A percentile compares a stretch with the other conserved stretches of the same genome.
These are phyloP conservation scores for Drosophila setosimentum DNA, from an alignment of 2,888 invertebrate species.

Conservation along the genomic window DNA sequence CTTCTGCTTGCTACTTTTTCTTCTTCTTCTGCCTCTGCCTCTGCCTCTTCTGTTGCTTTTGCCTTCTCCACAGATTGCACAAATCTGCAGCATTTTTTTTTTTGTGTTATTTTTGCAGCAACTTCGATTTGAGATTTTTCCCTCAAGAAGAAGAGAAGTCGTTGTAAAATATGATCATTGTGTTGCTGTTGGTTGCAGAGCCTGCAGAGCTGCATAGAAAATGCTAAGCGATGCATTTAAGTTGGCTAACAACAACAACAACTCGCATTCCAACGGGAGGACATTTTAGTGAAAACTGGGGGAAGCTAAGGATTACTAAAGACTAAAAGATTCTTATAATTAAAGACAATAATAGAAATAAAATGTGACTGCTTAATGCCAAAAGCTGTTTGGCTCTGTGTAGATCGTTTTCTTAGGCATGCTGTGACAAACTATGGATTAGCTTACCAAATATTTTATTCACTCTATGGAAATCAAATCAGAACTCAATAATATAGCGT, in stretches of 20 bases:
- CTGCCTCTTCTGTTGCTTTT: slow-evolving; percentile 1
- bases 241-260: not conserved
- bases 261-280: not conserved
- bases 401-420: not conserved
- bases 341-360: not conserved
- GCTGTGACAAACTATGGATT: not conserved
- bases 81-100: slow-evolving; percentile 59
- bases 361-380: not conserved
- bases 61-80: slow-evolving; percentile 39
- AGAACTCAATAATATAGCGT: too few species aligned
- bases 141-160: slow-evolving; percentile 1
- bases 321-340: not conserved
- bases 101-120: too few species aligned
- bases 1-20: not conserved
- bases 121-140: slow-evolving; percentile 48
- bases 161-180: slow-evolving; percentile 10
- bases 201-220: slow-evolving; percentile 8
- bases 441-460: not conserved
- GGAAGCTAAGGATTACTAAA: too few species aligned
- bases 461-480: too few species aligned
- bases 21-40: not conserved
- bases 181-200: slow-evolving; percentile 3
- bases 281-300: not conserved
- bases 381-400: not conserved
- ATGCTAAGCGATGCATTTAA: slow-evolving; percentile 5